Percentiles rank a stretch among this genome's conserved stretches.
Conservation (phyloP, 2,113 vertebrate genomes). For the Capreolus pygargus region DNA sequence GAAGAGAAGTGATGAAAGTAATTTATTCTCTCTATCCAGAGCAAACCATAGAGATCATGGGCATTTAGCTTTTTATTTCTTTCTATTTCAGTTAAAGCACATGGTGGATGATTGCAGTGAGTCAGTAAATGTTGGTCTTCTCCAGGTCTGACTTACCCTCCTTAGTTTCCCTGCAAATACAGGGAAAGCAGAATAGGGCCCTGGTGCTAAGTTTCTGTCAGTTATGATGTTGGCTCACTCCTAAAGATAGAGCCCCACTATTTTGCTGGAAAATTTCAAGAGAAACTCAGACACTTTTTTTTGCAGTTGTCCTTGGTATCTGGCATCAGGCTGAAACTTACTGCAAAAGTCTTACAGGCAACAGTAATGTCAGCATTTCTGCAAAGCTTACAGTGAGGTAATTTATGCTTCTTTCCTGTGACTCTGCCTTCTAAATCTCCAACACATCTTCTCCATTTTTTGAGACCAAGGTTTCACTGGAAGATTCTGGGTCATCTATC, state of each 20-base stretch:
- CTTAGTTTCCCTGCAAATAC: not conserved
- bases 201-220: not conserved
- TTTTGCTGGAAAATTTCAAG: not conserved
- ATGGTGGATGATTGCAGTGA: rapidly evolving
- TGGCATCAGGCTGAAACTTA: not conserved
- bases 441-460: not conserved
- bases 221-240: rapidly evolving
- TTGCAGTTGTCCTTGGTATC: not conserved
- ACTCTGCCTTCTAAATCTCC: not conserved
- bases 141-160: no score
- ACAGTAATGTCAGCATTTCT: conserved; percentile 12
- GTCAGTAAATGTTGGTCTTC: not conserved
- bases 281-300: not conserved
- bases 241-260: not conserved
- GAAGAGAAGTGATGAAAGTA: not conserved
- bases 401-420: not conserved
- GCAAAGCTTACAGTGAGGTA: not conserved
- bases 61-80: not conserved
- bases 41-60: not conserved
- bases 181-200: not conserved
- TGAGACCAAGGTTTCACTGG: not conserved
- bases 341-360: not conserved
- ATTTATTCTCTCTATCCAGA: not conserved
- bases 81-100: not conserved
- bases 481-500: not conserved